Conservation (phyloP, 2,113 vertebrate genomes). For the Balaeniceps rex region DNA sequence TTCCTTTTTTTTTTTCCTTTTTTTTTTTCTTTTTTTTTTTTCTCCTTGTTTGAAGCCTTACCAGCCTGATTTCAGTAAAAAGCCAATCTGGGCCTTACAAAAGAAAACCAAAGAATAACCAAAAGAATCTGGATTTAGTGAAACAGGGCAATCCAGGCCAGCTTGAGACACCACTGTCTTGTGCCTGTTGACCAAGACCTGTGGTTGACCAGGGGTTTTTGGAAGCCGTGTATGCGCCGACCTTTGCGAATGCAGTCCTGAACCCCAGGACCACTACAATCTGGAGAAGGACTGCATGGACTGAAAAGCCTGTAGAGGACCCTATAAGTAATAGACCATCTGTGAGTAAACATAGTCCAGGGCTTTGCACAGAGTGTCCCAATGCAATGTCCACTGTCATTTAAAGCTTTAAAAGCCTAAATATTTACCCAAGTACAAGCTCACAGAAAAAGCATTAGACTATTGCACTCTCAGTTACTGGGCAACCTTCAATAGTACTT, state of each 20-base stretch:
- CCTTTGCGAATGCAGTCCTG: neutral
- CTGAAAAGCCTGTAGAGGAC: neutral
- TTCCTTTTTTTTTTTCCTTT: neutral
- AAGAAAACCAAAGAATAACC: neutral
- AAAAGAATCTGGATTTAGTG: neutral
- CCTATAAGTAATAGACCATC: neutral
- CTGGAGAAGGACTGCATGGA: fast-evolving
- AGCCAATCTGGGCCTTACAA: neutral
- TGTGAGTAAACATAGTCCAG: slow-evolving; percentile 28
- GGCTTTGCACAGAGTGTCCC: neutral
- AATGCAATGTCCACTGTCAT: neutral
- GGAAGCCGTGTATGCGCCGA: neutral
- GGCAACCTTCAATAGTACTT: slow-evolving; percentile 28
- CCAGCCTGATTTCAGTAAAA: neutral
- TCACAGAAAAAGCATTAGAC: slow-evolving; percentile 20
- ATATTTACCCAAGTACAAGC: slow-evolving; percentile 53
- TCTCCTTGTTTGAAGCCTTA: neutral
- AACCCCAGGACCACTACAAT: neutral
- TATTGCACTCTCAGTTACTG: slow-evolving; percentile 33
- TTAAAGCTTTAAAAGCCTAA: slow-evolving; percentile 57
- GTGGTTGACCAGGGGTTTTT: neutral
- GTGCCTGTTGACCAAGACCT: neutral
- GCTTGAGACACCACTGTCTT: fast-evolving
- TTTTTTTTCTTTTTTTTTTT: fast-evolving
- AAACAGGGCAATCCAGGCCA: neutral